phyloP scores from a whole-genome alignment of 2,113 vertebrate species.

The Gobius niger region DNA sequence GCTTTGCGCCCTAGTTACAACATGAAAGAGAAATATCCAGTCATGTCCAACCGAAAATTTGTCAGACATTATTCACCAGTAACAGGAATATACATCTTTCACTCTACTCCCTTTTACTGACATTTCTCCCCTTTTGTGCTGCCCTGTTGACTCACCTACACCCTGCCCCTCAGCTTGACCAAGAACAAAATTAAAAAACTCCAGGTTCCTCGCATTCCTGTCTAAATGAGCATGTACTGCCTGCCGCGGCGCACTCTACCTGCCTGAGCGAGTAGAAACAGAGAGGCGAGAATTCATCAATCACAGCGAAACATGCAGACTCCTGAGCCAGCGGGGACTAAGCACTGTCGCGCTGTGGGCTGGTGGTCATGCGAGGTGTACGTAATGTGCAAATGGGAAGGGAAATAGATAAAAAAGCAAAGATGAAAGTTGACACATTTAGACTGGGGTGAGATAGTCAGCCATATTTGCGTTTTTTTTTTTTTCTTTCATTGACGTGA shows the following conservation, averaged over 20 bases:
- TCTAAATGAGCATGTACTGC: conserved; percentile 20
- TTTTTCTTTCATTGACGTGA: conserved; percentile 1
- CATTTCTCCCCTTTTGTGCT: neutral
- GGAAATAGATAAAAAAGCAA: conserved; percentile 22
- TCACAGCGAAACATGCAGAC: conserved; percentile 40
- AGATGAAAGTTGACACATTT: conserved; percentile 1
- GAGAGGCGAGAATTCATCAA: conserved; percentile 38
- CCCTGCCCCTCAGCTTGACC: neutral
- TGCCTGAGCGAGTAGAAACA: conserved; percentile 12
- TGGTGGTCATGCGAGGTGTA: conserved; percentile 26
- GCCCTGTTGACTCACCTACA: neutral
- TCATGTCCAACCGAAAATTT: no score
- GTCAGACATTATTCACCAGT: no score
- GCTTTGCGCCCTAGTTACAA: no score
- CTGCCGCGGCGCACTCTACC: conserved; percentile 6
- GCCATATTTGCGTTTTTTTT: conserved; percentile 22
- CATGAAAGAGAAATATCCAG: no score
- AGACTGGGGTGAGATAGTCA: neutral
- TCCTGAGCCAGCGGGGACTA: conserved; percentile 23
- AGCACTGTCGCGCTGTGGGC: conserved; percentile 35
- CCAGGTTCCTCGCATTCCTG: conserved; percentile 2
- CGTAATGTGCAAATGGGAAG: conserved; percentile 13
- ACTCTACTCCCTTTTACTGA: neutral
- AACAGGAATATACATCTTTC: neutral
- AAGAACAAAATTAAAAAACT: neutral